Percentiles rank a stretch among this genome's conserved stretches.
Evolutionary conservation across 1,140 invertebrate genomes (phyloP).

Genomic region (Wasmannia auropunctata): DNA sequence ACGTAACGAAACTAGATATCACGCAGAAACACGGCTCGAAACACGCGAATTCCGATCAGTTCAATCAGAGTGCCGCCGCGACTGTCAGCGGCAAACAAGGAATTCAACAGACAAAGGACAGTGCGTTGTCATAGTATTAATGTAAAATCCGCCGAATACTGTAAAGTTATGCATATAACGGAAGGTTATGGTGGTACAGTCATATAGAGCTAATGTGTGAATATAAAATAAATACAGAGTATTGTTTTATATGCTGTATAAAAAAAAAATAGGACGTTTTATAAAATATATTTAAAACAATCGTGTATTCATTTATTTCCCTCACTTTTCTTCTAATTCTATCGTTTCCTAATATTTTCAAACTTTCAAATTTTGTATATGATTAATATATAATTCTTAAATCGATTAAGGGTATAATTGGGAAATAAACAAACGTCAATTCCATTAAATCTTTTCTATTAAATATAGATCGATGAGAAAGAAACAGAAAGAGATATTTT

Average conservation of each 20-base stretch:
- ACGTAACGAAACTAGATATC: conserved; percentile 78
- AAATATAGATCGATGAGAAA: neutral
- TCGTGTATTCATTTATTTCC: conserved; percentile 21
- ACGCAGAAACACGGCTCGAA: conserved; percentile 75
- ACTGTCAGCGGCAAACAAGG: conserved; percentile 44
- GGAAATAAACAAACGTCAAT: neutral
- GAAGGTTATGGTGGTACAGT: conserved; percentile 80
- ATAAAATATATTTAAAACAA: conserved; percentile 85
- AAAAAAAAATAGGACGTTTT: conserved; percentile 85
- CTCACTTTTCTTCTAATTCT: neutral
- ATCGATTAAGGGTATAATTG: neutral
- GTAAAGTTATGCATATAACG: conserved; percentile 81
- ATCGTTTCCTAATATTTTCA: neutral
- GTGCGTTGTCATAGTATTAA: conserved; percentile 78
- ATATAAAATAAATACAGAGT: conserved; percentile 85
- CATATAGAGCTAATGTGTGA: conserved; percentile 84
- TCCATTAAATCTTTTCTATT: neutral
- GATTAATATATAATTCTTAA: neutral
- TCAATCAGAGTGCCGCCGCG: conserved; percentile 69
- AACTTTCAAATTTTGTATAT: neutral
- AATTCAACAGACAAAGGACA: conserved; percentile 72
- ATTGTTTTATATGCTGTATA: conserved; percentile 86
- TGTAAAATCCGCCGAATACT: conserved; percentile 82
- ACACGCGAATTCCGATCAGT: conserved; percentile 74
- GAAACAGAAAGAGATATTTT: too few species aligned